Evolutionary conservation across 2,888 invertebrate species (phyloP).

Genomic region (Aphrophora alni): DNA sequence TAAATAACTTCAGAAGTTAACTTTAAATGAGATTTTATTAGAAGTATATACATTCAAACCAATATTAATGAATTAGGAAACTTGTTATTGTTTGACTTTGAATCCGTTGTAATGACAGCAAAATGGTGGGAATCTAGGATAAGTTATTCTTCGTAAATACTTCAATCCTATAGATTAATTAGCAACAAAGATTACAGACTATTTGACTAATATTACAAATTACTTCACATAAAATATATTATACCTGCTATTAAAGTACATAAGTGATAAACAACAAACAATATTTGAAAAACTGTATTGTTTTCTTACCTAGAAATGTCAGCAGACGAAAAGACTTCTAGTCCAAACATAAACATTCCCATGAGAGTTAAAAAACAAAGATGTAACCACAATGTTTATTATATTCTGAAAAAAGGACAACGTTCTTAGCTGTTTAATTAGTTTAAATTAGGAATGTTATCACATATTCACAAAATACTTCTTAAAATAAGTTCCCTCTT

Average conservation of each 20-base stretch:
- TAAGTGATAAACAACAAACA: background rate
- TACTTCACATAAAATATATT: background rate
- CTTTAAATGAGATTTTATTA: background rate
- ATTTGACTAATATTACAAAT: background rate
- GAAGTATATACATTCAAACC: background rate
- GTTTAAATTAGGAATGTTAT: slow-evolving; percentile 19
- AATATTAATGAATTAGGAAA: background rate
- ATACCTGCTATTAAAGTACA: background rate
- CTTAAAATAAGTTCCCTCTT: slow-evolving; percentile 24
- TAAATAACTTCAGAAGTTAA: background rate
- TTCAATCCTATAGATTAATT: background rate
- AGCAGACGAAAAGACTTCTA: slow-evolving; percentile 62
- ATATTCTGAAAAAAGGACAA: background rate
- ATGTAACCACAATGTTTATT: slow-evolving; percentile 24
- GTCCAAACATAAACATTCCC: slow-evolving; percentile 26
- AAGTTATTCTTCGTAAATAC: background rate
- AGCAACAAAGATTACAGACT: background rate
- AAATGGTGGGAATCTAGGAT: slow-evolving; percentile 9
- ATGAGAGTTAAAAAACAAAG: slow-evolving; percentile 2
- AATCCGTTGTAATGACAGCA: slow-evolving; percentile 9
- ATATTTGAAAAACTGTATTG: slow-evolving; percentile 17
- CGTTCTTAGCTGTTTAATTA: slow-evolving; percentile 1
- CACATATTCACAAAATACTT: slow-evolving; percentile 19
- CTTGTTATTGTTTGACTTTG: slow-evolving; percentile 9
- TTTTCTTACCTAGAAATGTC: slow-evolving; percentile 63